phyloP scores from a whole-genome alignment of 2,113 vertebrate genomes.

The Anser brachyrhynchus region DNA sequence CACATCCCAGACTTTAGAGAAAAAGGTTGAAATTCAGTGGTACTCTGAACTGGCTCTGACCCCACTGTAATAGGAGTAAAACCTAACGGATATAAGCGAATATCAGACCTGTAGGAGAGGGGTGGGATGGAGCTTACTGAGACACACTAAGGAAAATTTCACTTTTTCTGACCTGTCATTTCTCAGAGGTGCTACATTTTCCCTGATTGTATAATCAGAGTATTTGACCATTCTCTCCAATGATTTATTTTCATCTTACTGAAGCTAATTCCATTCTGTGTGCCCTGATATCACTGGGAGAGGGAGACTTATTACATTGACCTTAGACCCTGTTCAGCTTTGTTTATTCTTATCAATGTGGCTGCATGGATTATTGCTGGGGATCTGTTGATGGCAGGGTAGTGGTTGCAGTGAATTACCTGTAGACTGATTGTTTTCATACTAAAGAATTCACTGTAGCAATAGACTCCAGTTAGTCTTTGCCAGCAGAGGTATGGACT shows the following conservation, averaged over 20 bases:
- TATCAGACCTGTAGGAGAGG: background rate
- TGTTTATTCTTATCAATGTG: background rate
- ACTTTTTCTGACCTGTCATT: background rate
- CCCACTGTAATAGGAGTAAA: background rate
- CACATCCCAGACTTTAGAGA: background rate
- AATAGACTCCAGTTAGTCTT: background rate
- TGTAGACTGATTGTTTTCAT: background rate
- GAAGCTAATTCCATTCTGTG: background rate
- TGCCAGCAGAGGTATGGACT: background rate
- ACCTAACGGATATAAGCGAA: background rate
- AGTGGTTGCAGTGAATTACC: background rate
- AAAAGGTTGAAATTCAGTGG: background rate
- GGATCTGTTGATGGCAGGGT: background rate
- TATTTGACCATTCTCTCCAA: background rate
- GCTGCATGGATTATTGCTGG: background rate
- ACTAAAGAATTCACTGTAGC: background rate
- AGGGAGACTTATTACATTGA: rapidly evolving
- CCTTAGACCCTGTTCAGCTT: background rate
- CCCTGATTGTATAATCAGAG: background rate
- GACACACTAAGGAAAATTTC: background rate
- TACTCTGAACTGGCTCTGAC: background rate
- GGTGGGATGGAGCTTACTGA: background rate
- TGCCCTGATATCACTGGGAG: background rate
- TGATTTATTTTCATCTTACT: background rate
- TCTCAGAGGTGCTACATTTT: background rate